Evolutionary conservation across 92 coral and sea anemone species (phyloP), one percentile per base, ranked within the genome.

Genomic region (Palythoa heliodiscus): DNA sequence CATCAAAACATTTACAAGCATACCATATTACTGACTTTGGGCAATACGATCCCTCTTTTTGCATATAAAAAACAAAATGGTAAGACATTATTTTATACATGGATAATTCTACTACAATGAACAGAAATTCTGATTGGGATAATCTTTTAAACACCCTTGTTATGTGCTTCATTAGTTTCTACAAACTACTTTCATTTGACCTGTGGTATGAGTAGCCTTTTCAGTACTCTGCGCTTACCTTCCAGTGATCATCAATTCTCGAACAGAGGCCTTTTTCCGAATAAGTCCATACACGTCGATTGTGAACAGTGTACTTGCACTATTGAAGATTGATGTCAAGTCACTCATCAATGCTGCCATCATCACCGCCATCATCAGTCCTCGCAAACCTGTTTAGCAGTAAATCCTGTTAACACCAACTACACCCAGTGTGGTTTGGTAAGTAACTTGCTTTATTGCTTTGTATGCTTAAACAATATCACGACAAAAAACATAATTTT

Each of bases 291-390:
- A 92, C n/a, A 92, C 89, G 85, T 92, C 95, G 37, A 92, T 89
- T 16, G 95, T 92, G 70, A 92, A 92, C 54, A 92, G 83, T n/a
- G 95, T 92, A 71, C 95, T 92, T 64, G 95, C 89, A 23, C 95
- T 92, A 89, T 92, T 92, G 43, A 92, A 92, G 68, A 92, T 92
- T 3, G 95, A 92, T 20, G 95, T 92, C 77, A 92, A 82, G 52
- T 92, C 95, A 85, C 95, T 92, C 95, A 92, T 92, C 74, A 92
- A 77, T 4, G 95, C 95, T 52, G 95, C 95, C 95, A 92, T 92
- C 95, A 92, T 92, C 61, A 92, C 95, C 20, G 95, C 95, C 89
- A 92, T 89, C 95, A 92, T 92, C 20, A 88, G 83, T 47, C 95
- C 95, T 39, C 95, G 95, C 60, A 92, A 88, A 54, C 93, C 93